Conservation (phyloP, 2,113 vertebrate genomes). For the Brachirus orientalis region DNA sequence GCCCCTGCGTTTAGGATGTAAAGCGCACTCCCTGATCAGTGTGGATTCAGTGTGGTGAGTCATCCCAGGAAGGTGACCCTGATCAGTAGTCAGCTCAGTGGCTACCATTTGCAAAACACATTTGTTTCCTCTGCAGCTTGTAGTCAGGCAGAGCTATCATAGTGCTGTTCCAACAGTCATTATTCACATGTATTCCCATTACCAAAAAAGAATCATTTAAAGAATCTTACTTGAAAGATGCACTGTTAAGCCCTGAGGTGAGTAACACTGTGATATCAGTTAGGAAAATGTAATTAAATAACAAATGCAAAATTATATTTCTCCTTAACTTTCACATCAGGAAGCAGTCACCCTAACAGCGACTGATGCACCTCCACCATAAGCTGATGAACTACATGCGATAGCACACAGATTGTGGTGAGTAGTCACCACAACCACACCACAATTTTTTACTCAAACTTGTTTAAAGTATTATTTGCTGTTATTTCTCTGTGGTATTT, state of each 20-base stretch:
- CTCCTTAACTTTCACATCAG: conserved; percentile 57
- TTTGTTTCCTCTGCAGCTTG: conserved; percentile 45
- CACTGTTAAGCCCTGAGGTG: conserved; percentile 1
- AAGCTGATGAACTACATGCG: conserved; percentile 32
- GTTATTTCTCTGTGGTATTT: conserved; percentile 4
- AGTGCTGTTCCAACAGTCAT: conserved; percentile 54
- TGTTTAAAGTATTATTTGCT: conserved; percentile 15
- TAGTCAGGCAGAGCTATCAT: conserved; percentile 13
- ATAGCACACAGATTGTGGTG: conserved; percentile 36
- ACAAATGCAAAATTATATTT: conserved; percentile 65
- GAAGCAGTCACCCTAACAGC: conserved; percentile 64
- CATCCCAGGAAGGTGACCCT: conserved; percentile 14
- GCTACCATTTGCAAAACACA: conserved; percentile 49
- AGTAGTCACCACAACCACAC: no score
- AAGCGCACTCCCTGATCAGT: not conserved
- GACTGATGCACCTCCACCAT: conserved; percentile 56
- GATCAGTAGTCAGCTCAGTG: conserved; percentile 61
- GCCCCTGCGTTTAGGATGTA: not conserved
- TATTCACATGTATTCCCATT: conserved; percentile 49
- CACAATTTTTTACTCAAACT: conserved; percentile 31
- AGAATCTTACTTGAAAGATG: not conserved
- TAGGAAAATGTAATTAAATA: conserved; percentile 55
- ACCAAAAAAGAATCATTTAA: conserved; percentile 41
- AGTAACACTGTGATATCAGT: not conserved
- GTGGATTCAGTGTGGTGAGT: conserved; percentile 34